Percentiles rank a stretch among this genome's conserved stretches.
These are phyloP conservation scores for Helicoverpa armigera DNA, from an alignment of 1,140 invertebrate species.

Conservation along the genomic window DNA sequence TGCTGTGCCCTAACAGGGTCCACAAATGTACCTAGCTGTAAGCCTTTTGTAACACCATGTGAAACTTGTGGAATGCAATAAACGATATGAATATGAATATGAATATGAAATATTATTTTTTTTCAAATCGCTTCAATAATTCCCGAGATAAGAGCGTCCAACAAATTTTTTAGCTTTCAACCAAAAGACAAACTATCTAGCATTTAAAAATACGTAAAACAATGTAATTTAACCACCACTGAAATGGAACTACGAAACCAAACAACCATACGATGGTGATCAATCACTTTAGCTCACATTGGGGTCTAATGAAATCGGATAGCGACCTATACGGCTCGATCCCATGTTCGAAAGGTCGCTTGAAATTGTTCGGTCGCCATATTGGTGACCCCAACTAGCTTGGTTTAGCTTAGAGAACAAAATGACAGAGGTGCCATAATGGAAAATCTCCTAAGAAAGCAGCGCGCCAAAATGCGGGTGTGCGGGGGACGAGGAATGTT, in stretches of 20 bases:
- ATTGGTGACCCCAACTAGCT: neutral
- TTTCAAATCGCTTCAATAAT: too few relatives aligned
- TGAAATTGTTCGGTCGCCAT: constrained; percentile 1
- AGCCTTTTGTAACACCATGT: too few relatives aligned
- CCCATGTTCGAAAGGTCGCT: neutral
- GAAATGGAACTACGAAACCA: neutral
- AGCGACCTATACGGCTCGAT: neutral
- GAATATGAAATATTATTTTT: too few relatives aligned
- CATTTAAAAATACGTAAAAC: neutral
- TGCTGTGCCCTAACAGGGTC: too few relatives aligned
- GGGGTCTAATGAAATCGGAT: constrained; percentile 27
- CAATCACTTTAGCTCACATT: constrained; percentile 16
- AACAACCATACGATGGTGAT: neutral
- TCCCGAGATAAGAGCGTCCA: too few relatives aligned
- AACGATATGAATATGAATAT: too few relatives aligned
- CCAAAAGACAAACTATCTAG: neutral
- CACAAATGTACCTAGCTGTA: too few relatives aligned
- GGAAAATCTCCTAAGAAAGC: too few relatives aligned
- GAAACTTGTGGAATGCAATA: too few relatives aligned
- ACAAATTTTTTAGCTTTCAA: too few relatives aligned
- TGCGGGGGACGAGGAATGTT: too few relatives aligned
- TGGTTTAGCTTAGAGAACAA: neutral
- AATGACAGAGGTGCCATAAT: neutral
- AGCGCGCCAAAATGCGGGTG: too few relatives aligned
- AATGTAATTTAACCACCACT: neutral